Percentiles rank a stretch among this genome's conserved stretches.
phyloP scores from a whole-genome alignment of 1,140 invertebrate genomes.

The Penaeus japonicus region DNA sequence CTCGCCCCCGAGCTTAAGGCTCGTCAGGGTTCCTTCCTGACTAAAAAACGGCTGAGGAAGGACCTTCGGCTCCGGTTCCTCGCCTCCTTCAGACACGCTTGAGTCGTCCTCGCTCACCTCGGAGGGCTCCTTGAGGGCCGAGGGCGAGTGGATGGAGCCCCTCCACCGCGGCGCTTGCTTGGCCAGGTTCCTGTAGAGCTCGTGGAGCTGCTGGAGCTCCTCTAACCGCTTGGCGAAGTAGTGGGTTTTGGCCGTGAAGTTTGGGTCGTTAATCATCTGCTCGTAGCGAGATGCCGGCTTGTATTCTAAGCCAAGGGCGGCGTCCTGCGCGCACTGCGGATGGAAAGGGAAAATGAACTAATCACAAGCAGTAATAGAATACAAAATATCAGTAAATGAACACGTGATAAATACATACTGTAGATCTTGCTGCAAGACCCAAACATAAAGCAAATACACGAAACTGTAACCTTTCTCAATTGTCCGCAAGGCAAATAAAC shows the following conservation, averaged over 20 bases:
- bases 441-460: too few relatives aligned
- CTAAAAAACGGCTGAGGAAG: constrained; percentile 47
- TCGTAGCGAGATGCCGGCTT: constrained; percentile 50
- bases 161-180: constrained; percentile 57
- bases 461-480: too few relatives aligned
- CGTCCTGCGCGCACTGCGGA: background rate
- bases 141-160: constrained; percentile 44
- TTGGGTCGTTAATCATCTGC: constrained; percentile 58
- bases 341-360: background rate
- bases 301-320: background rate
- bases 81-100: background rate
- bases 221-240: constrained; percentile 58
- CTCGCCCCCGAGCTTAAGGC: constrained; percentile 41
- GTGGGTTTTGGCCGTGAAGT: constrained; percentile 57
- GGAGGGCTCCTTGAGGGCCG: constrained; percentile 8
- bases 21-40: constrained; percentile 46
- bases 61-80: constrained; percentile 29
- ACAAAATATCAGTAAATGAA: background rate
- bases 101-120: constrained; percentile 35
- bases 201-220: constrained; percentile 55
- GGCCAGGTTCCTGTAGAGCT: constrained; percentile 57
- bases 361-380: background rate
- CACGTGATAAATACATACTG: too few relatives aligned
- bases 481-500: too few relatives aligned
- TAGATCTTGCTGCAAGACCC: too few relatives aligned